Base-by-base conservation (phyloP, 2,113 vertebrate genomes). In the Hippopotamus amphibius region DNA sequence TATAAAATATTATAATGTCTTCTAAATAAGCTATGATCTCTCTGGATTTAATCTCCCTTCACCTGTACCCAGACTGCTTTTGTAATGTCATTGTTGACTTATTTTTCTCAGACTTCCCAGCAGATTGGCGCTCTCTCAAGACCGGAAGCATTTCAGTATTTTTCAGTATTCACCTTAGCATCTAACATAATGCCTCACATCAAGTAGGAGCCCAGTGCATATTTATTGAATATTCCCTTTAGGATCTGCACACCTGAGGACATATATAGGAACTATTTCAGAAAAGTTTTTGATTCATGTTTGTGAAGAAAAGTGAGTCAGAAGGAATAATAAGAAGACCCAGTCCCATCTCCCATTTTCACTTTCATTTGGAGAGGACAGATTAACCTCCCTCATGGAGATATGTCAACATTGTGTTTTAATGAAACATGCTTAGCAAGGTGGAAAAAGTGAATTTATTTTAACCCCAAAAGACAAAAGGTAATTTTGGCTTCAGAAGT, bases 361-460 rank as follows among this genome's bases (percentile, higher is more conserved):
- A n/a, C 48, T 77, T 76, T 53, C 86, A 77, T 22, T 41, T 87
- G 63, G 33, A 65, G 28, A 91, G 2, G 10, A 43, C 5, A 94
- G 41, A 81, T n/a, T 76, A 28, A 85, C 8, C 13, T n/a, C 8
- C 22, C 41, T n/a, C 14, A 46, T 79, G 50, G n/a, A n/a, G 28
- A 66, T 33, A 59, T 13, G 74, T 14, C 15, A 92, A 66, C 48
- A 50, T 24, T 46, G n/a, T 63, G 1, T 69, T 93, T 93, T 89
- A 65, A 41, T 88, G 46, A 90, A 96, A 86, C 26, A 57, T n/a
- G 24, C 3, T 89, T 95, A 6, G 33, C 93, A 96, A 86, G 43
- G 24, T 57, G 72, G 86, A 63, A 86, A 95, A 92, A 57, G 2
- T 59, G 14, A 74, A 63, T 71, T 26, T 11, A 17, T 81, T 95